These are phyloP conservation scores for Anolis sagrei DNA, from an alignment of 2,113 vertebrate genomes.

Conservation along the genomic window DNA sequence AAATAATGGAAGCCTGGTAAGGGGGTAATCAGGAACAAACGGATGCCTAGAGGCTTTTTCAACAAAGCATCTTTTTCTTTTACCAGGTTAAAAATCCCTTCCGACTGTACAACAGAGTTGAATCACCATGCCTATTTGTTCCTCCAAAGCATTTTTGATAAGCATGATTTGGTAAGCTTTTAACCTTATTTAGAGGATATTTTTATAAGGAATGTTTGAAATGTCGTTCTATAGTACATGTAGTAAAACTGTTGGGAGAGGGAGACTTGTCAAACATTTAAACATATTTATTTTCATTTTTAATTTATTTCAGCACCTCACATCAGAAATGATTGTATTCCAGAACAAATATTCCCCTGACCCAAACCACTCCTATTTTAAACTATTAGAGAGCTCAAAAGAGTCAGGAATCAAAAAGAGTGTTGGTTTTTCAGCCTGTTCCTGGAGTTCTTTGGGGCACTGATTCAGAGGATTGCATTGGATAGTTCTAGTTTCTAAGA, in stretches of 20 bases:
- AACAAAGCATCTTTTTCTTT: conserved; percentile 51
- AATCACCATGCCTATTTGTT: conserved; percentile 99
- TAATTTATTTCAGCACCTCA: background rate
- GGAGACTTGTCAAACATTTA: background rate
- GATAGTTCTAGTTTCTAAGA: no score
- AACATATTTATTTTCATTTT: background rate
- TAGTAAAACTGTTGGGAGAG: background rate
- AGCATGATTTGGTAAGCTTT: conserved; percentile 94
- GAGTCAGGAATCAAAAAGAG: background rate
- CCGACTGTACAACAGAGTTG: conserved; percentile 96
- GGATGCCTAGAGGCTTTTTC: background rate
- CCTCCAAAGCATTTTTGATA: conserved; percentile 98
- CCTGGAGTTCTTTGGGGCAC: no score
- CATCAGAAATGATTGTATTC: background rate
- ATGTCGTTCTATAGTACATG: conserved; percentile 11
- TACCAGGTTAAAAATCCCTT: conserved; percentile 90
- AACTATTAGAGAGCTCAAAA: background rate
- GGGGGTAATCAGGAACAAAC: background rate
- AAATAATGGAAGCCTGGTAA: background rate
- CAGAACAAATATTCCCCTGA: background rate
- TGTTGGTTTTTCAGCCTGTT: no score
- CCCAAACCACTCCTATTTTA: background rate
- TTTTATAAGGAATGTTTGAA: background rate
- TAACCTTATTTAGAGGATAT: conserved; percentile 19
- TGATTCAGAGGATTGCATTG: no score